Conservation (phyloP, 2,888 invertebrate genomes). For the Steinernema hermaphroditum region DNA sequence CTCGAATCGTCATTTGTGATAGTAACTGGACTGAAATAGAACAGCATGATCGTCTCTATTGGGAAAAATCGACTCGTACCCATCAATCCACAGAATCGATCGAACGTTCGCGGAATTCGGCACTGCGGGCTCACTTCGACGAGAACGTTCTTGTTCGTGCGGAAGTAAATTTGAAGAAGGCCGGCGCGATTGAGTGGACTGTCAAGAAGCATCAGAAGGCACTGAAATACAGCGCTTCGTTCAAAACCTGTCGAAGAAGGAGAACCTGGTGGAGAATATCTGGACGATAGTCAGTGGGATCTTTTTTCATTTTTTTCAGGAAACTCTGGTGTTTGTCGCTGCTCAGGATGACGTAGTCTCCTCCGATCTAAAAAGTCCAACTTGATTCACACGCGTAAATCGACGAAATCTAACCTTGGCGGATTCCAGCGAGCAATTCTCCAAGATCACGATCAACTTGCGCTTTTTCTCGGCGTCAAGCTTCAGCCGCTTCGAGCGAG, state of each 20-base stretch:
- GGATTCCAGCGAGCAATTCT: constrained; percentile 90
- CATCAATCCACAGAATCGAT: constrained; percentile 93
- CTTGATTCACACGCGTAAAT: constrained; percentile 46
- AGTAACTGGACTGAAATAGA: constrained; percentile 87
- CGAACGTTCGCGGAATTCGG: constrained; percentile 92
- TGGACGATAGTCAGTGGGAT: constrained; percentile 85
- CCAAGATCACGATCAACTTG: constrained; percentile 82
- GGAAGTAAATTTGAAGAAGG: constrained; percentile 80
- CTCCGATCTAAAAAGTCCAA: constrained; percentile 50
- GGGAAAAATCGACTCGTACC: constrained; percentile 71
- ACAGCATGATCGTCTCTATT: too few species aligned
- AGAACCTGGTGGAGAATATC: constrained; percentile 88
- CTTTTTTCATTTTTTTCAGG: constrained; percentile 79
- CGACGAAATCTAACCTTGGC: constrained; percentile 78
- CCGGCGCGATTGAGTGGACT: constrained; percentile 95
- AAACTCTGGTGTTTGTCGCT: constrained; percentile 61
- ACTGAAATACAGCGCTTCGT: constrained; percentile 68
- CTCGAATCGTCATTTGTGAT: constrained; percentile 88
- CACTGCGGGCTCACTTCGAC: constrained; percentile 83
- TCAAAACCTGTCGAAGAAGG: not conserved
- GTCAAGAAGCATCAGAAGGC: constrained; percentile 93
- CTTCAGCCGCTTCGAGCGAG: constrained; percentile 54
- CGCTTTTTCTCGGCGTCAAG: constrained; percentile 50
- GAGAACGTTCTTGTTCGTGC: constrained; percentile 69
- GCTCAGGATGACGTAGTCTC: constrained; percentile 58